Evolutionary conservation across 2,797 vertebrate species (phyloP).

Genomic region (Xiphophorus birchmanni): DNA sequence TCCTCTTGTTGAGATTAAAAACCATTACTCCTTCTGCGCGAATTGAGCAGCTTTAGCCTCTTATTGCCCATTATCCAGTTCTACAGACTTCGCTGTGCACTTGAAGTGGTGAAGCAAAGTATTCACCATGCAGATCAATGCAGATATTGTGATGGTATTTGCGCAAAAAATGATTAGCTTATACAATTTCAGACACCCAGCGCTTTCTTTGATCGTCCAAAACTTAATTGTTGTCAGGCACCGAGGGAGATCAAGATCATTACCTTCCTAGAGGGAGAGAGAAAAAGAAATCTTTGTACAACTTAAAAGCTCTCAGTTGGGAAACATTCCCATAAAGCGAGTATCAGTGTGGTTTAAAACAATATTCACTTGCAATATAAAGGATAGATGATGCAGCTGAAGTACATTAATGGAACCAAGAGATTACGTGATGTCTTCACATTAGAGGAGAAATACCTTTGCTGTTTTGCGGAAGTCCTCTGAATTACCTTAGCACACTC

Average conservation of each 20-base stretch:
- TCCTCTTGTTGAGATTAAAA: slow-evolving; percentile 55
- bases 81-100: slow-evolving; percentile 24
- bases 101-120: slow-evolving; percentile 9
- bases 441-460: slow-evolving; percentile 32
- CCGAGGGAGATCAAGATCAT: slow-evolving; percentile 12
- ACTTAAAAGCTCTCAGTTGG: slow-evolving; percentile 10
- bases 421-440: slow-evolving; percentile 15
- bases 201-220: slow-evolving; percentile 18
- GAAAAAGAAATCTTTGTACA: background rate
- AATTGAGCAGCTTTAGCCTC: slow-evolving; percentile 47
- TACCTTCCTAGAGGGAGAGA: background rate
- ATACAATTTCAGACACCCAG: background rate
- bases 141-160: slow-evolving; percentile 5
- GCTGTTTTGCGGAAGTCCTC: slow-evolving; percentile 44
- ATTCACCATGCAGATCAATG: slow-evolving; percentile 15
- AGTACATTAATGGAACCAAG: slow-evolving; percentile 35
- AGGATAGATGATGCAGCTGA: slow-evolving; percentile 20
- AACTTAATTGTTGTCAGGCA: slow-evolving; percentile 1
- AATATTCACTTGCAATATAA: slow-evolving; percentile 25
- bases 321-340: slow-evolving; percentile 38
- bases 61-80: slow-evolving; percentile 44
- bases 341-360: slow-evolving; percentile 26
- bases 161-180: slow-evolving; percentile 1
- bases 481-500: slow-evolving; percentile 50
- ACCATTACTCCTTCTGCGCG: slow-evolving; percentile 39